Base-by-base conservation (phyloP, 2,113 vertebrate genomes). In the Oreotragus oreotragus region DNA sequence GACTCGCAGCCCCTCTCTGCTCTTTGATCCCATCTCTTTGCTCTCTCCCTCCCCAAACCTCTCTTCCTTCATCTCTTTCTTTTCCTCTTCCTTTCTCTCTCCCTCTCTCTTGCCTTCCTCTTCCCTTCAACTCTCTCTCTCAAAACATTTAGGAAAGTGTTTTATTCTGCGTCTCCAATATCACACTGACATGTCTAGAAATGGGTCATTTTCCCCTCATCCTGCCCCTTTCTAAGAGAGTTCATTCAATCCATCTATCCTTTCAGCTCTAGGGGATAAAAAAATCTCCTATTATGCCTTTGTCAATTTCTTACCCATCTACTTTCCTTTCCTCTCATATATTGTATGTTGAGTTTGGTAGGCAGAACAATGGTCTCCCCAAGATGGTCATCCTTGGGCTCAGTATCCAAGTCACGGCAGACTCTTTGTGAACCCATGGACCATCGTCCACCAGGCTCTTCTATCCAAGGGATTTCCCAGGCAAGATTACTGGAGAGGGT, bases 21-120 rank as follows among this genome's bases (percentile, higher is more conserved):
- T 13, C 28, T 0, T 1, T 3, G 2, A 21, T 9, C n/a, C 4
- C 2, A 2, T 6, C 23, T 19, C 27, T 93, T 30, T 12, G 27
- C 25, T 80, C 7, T 39, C 7, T 6, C 30, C 6, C 10, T 39
- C n/a, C 12, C 36, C 12, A 2, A 12, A 27, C 13, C 39, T 23
- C 23, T 36, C 5, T 3, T 13, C 11, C 49, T 14, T 21, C 49
- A 15, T 83, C 53, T 6, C 11, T 7, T 58, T 10, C 30, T 33
- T 7, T 66, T 19, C 11, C 23, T 53, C 55, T 76, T 60, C 28
- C 9, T 8, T 25, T 30, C 5, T 45, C 4, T 45, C 11, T 47
- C 49, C 6, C 14, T 62, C 8, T 55, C 36, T 76, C 28, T 27
- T 3, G 1, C 25, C 3, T 39, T 1, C 28, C 25, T 39, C 28